Conservation (phyloP, 2,797 vertebrate genomes). For the Geotrypetes seraphini region DNA sequence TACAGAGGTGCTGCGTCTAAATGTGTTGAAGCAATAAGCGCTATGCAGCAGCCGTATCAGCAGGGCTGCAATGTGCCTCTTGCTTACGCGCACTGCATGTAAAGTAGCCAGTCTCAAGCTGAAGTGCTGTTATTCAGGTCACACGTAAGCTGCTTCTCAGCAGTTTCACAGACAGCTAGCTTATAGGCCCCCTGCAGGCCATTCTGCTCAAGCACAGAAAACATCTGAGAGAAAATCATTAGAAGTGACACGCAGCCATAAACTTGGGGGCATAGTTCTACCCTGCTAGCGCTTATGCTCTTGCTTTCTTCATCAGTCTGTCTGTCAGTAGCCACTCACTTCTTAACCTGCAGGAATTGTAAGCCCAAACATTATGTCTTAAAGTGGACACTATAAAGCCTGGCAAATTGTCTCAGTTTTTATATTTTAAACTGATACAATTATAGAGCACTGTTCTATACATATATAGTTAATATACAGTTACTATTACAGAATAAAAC, state of each 20-base stretch:
- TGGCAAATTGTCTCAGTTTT: too few relatives aligned
- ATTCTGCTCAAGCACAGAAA: conserved; percentile 28
- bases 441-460: too few relatives aligned
- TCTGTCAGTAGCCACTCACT: background rate
- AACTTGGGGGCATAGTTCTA: conserved; percentile 27
- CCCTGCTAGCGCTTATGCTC: background rate
- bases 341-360: conserved; percentile 8
- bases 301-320: background rate
- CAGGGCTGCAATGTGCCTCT: conserved; percentile 52
- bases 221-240: conserved; percentile 41
- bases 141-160: conserved; percentile 34
- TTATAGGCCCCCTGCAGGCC: conserved; percentile 50
- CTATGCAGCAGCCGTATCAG: conserved; percentile 42
- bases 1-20: conserved; percentile 42
- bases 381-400: background rate
- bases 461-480: too few relatives aligned
- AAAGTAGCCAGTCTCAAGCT: conserved; percentile 42
- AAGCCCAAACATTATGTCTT: background rate
- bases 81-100: conserved; percentile 55
- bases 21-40: conserved; percentile 40
- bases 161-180: conserved; percentile 34
- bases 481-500: too few relatives aligned
- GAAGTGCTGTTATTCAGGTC: conserved; percentile 44
- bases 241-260: conserved; percentile 44
- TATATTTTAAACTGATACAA: too few relatives aligned